phyloP scores from a whole-genome alignment of 1,140 invertebrate genomes.

The Armadillidium nasatum region DNA sequence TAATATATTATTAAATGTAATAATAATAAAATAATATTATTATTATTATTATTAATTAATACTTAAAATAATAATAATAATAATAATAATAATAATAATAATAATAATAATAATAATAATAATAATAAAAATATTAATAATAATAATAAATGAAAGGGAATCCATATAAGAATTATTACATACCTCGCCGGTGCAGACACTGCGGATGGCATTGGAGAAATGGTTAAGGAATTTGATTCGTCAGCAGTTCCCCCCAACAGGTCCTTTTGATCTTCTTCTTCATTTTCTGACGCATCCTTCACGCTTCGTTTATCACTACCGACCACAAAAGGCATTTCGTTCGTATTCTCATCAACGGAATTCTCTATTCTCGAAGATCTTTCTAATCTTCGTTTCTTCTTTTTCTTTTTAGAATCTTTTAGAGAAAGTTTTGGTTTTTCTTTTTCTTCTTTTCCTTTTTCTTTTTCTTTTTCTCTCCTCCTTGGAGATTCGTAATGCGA shows the following conservation, averaged over 20 bases:
- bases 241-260: neutral
- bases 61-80: no score
- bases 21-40: no score
- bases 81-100: no score
- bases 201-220: neutral
- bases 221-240: neutral
- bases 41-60: no score
- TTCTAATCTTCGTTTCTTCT: neutral
- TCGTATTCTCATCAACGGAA: neutral
- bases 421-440: neutral
- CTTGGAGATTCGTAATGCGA: neutral
- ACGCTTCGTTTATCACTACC: neutral
- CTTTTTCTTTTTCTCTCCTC: neutral
- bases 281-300: neutral
- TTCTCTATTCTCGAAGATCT: neutral
- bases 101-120: no score
- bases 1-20: no score
- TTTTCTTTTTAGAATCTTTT: neutral
- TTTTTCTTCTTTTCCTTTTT: neutral
- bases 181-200: neutral
- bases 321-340: neutral
- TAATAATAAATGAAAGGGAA: no score
- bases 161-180: neutral
- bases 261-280: neutral
- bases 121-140: no score